Evolutionary conservation across 2,797 vertebrate genomes (phyloP), one percentile per base, ranked within the genome.

Genomic region (Labeo calbasu): DNA sequence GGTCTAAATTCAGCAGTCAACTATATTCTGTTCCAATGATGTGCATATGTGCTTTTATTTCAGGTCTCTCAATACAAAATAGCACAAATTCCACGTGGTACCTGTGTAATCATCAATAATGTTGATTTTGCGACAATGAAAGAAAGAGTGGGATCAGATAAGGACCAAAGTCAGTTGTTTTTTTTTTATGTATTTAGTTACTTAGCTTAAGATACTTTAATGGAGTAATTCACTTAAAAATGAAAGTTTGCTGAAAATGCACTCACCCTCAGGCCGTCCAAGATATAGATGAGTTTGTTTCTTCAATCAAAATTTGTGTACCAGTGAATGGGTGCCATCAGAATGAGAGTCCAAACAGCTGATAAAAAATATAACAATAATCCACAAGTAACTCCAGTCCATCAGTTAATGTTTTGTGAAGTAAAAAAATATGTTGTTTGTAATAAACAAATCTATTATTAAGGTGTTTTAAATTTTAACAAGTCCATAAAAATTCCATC

Each of bases 31-130:
- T 83, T 6, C 36, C 48, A 40, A 4, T 66, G 23, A 83, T 65
- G 61, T 53, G 19, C 21, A 5, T 28, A 10, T 77, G 17, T 21
- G 69, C 23, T 83, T 25, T 81, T 46, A 86, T 90, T 87, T 14
- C 57, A 93, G 93, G 87, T 91, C 0, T 61, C 68, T 4, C 9
- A 13, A 32, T 95, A 95, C 84, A 77, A 61, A 61, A 92, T 99
- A 92, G 90, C 79, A 0, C 96, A 87, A 87, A 84, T 14, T 1
- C 96, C 96, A 3, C 89, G 93, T 0, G 96, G 97, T 46, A 89
- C 94, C 82, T 98, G 97, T 59, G 59, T 99, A 79, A 97, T 99
- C 90, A 91, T 99, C 77, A 97, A 96, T 89, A 99, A 99, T 55
- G 59, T 93, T 6, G 55, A 88, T 10, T 99, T 98, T 87, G 8